A percentile compares a stretch with the other conserved stretches of the same genome.
These are phyloP conservation scores for Coenonympha arcania DNA, from an alignment of 2,888 invertebrate species.

Conservation along the genomic window DNA sequence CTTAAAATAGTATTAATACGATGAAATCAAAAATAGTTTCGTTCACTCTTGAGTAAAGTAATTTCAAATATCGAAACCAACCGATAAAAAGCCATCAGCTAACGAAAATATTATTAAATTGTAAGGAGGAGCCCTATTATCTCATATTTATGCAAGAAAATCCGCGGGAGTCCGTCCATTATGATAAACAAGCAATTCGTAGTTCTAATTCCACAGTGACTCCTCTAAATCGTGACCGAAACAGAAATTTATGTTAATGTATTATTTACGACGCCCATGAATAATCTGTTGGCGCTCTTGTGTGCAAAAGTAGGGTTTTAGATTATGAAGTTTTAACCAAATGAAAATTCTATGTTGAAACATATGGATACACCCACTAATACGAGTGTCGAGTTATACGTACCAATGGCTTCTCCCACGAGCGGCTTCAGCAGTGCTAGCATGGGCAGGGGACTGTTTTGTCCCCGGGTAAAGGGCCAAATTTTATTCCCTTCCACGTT, in stretches of 20 bases:
- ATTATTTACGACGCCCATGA: slow-evolving; percentile 5
- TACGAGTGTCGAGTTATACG: no score
- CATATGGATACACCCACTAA: no score
- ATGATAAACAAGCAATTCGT: slow-evolving; percentile 26
- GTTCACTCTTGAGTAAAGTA: no score
- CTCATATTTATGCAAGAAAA: slow-evolving; percentile 11
- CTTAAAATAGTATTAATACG: no score
- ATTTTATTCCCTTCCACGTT: no score
- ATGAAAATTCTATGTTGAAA: background rate
- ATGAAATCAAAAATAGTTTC: no score
- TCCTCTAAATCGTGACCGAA: slow-evolving; percentile 11
- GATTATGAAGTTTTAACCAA: background rate
- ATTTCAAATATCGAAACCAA: background rate
- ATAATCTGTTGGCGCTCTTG: slow-evolving; percentile 1
- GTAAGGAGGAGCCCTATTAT: slow-evolving; percentile 4
- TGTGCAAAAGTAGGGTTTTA: background rate
- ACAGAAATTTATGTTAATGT: slow-evolving; percentile 10
- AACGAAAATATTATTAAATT: slow-evolving; percentile 5
- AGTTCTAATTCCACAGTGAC: slow-evolving; percentile 22
- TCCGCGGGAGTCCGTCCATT: slow-evolving; percentile 11
- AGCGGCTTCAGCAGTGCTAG: no score
- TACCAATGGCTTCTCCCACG: no score
- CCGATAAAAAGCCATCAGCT: background rate
- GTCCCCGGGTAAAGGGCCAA: no score
- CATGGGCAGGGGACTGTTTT: no score